Conservation (phyloP, 2,888 invertebrate genomes). For the Eilema caniola region DNA sequence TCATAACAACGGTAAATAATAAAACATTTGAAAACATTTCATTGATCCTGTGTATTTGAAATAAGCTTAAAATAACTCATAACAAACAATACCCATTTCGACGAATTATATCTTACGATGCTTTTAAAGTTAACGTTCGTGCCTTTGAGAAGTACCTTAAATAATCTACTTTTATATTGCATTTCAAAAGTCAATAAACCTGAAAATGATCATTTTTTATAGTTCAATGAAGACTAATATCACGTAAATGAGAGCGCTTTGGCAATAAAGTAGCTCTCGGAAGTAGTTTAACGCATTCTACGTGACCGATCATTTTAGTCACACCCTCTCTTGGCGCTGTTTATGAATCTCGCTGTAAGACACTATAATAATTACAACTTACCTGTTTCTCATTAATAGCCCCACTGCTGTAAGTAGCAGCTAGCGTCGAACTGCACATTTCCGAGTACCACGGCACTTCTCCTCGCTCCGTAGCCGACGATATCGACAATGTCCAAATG, state of each 20-base stretch:
- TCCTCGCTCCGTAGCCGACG: constrained; percentile 96
- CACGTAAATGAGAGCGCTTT: background rate
- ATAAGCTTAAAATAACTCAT: constrained; percentile 11
- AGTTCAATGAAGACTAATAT: background rate
- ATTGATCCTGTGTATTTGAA: constrained; percentile 10
- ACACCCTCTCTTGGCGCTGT: background rate
- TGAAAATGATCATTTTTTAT: background rate
- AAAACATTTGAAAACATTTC: constrained; percentile 12
- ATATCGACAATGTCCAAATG: constrained; percentile 99
- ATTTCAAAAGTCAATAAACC: constrained; percentile 6
- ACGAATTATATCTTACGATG: constrained; percentile 9
- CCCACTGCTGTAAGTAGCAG: constrained; percentile 99
- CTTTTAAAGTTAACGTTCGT: constrained; percentile 17
- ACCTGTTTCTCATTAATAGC: constrained; percentile 95
- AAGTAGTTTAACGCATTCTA: background rate
- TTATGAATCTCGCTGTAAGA: background rate
- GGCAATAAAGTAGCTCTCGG: background rate
- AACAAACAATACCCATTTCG: constrained; percentile 13
- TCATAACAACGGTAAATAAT: constrained; percentile 13
- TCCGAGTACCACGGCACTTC: constrained; percentile 99
- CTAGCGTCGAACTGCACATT: constrained; percentile 98
- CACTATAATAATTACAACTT: constrained; percentile 19
- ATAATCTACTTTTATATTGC: constrained; percentile 21
- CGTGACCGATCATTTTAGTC: background rate
- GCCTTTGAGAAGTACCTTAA: constrained; percentile 1